phyloP scores from a whole-genome alignment of 2,797 vertebrate species.

The Characodon lateralis region DNA sequence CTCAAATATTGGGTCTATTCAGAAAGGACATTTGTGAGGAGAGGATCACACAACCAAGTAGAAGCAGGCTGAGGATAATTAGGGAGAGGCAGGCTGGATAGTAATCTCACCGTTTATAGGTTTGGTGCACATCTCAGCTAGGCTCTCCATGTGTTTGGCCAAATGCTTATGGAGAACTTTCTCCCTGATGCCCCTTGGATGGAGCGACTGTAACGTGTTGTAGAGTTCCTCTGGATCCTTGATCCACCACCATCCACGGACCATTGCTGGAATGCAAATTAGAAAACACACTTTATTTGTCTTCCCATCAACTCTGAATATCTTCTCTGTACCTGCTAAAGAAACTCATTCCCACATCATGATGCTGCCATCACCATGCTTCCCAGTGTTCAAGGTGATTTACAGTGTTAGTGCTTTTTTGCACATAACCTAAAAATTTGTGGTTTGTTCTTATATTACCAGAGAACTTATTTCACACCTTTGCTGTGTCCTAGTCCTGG shows the following conservation, averaged over 20 bases:
- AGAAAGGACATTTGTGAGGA: constrained; percentile 1
- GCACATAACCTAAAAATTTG: too few species aligned
- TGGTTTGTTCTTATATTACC: neutral
- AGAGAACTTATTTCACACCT: neutral
- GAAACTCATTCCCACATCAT: too few species aligned
- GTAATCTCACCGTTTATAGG: constrained; percentile 79
- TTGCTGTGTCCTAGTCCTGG: neutral
- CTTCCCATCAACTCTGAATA: too few species aligned
- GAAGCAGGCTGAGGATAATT: neutral
- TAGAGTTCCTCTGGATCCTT: constrained; percentile 86
- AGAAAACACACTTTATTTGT: neutral
- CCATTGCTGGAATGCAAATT: constrained; percentile 83
- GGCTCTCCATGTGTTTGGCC: constrained; percentile 91
- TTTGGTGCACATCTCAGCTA: constrained; percentile 88
- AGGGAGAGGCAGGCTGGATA: neutral
- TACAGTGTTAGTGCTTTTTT: too few species aligned
- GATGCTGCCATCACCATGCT: too few species aligned
- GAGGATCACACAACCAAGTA: neutral
- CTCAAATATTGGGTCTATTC: constrained; percentile 88
- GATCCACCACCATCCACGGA: constrained; percentile 95
- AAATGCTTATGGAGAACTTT: constrained; percentile 94
- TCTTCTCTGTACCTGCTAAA: too few species aligned
- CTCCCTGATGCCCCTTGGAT: constrained; percentile 91
- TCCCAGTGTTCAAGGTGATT: too few species aligned
- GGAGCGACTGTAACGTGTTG: constrained; percentile 84